These are phyloP conservation scores for Neuroterus valhalla DNA, from an alignment of 1,140 invertebrate species.

Conservation along the genomic window DNA sequence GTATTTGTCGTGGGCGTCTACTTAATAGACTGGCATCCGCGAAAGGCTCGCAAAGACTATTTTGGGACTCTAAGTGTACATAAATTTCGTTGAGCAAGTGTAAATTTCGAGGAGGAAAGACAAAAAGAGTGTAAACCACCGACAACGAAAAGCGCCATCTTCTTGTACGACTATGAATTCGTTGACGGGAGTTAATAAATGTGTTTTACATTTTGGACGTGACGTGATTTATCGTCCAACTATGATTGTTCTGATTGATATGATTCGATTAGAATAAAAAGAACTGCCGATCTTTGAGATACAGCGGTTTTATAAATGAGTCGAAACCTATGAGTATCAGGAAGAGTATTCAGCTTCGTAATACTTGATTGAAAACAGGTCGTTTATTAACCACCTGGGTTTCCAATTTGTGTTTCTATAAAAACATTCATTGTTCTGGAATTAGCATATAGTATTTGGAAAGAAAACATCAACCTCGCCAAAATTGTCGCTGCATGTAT, in stretches of 20 bases:
- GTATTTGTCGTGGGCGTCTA: constrained; percentile 28
- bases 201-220: not conserved
- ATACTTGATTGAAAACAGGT: not conserved
- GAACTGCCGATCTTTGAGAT: constrained; percentile 7
- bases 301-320: constrained; percentile 12
- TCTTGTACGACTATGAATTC: constrained; percentile 3
- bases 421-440: too few species aligned
- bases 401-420: too few species aligned
- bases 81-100: not conserved
- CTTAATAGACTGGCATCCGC: constrained; percentile 23
- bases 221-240: not conserved
- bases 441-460: too few species aligned
- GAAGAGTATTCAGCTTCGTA: not conserved
- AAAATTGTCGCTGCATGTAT: too few species aligned
- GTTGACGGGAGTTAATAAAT: constrained; percentile 15
- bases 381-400: not conserved
- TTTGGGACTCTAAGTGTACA: constrained; percentile 10
- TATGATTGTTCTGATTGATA: constrained; percentile 20
- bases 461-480: too few species aligned
- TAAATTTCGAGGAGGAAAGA: constrained; percentile 4
- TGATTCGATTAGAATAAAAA: constrained; percentile 18
- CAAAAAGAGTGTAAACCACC: constrained; percentile 6
- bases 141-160: not conserved
- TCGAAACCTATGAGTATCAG: not conserved
- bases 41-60: constrained; percentile 15